These are phyloP conservation scores for Callionymus lyra DNA, from an alignment of 2,113 vertebrate species.

Conservation along the genomic window DNA sequence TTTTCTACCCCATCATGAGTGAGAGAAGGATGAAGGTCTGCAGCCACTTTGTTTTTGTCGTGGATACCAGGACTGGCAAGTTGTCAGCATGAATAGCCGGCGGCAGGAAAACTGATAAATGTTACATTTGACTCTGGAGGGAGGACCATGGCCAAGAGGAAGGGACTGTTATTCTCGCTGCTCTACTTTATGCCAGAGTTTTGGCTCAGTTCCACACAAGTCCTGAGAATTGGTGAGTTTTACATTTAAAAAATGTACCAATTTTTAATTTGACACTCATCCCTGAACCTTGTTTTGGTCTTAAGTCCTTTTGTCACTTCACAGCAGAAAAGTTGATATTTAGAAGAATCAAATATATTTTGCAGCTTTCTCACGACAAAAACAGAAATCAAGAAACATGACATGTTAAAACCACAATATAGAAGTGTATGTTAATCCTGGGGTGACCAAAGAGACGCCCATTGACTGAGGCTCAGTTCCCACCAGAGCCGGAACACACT, in stretches of 20 bases:
- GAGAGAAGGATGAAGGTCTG: constrained; percentile 46
- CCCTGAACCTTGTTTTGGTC: no score
- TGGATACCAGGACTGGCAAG: constrained; percentile 52
- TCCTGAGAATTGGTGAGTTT: constrained; percentile 87
- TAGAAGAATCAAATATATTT: no score
- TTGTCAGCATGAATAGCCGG: constrained; percentile 58
- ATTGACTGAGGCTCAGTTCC: no score
- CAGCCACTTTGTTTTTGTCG: constrained; percentile 41
- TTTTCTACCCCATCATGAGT: constrained; percentile 31
- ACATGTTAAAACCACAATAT: no score
- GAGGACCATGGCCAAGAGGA: constrained; percentile 66
- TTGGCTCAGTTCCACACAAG: constrained; percentile 78
- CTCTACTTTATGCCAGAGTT: constrained; percentile 69
- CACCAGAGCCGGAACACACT: no score
- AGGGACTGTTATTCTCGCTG: constrained; percentile 70
- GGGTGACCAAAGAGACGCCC: no score
- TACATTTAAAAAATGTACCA: background rate
- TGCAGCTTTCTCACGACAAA: no score
- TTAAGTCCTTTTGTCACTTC: no score
- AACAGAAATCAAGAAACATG: no score
- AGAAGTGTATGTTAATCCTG: no score
- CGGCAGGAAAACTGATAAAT: constrained; percentile 53
- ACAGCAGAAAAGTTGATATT: no score
- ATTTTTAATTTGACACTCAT: background rate
- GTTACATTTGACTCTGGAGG: constrained; percentile 52